These are phyloP conservation scores for Apotomis turbidana DNA, from an alignment of 2,888 invertebrate species.

Conservation along the genomic window DNA sequence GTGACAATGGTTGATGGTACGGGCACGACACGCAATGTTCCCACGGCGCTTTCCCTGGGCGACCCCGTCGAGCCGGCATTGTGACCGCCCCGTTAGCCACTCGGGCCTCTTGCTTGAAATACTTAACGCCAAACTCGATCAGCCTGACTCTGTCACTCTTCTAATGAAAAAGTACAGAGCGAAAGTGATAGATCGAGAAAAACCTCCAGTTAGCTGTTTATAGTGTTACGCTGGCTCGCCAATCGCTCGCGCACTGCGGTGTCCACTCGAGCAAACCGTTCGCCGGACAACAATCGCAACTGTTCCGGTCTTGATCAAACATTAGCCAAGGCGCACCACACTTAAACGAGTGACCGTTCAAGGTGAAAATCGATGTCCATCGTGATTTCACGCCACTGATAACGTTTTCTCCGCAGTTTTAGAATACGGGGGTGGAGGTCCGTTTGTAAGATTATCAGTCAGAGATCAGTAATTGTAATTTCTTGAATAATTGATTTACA, in stretches of 20 bases:
- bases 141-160: slow-evolving; percentile 4
- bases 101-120: slow-evolving; percentile 2
- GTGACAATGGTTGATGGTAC: slow-evolving; percentile 29
- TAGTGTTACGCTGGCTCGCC: background rate
- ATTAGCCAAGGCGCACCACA: slow-evolving; percentile 53
- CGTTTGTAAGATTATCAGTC: slow-evolving; percentile 12
- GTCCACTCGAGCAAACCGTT: slow-evolving; percentile 43
- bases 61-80: slow-evolving; percentile 43
- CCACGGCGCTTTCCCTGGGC: slow-evolving; percentile 56
- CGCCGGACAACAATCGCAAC: slow-evolving; percentile 51
- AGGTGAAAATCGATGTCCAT: slow-evolving; percentile 73
- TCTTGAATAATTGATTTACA: background rate
- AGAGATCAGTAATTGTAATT: background rate
- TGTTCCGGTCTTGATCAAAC: slow-evolving; percentile 64
- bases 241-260: slow-evolving; percentile 22
- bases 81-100: slow-evolving; percentile 43
- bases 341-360: slow-evolving; percentile 67
- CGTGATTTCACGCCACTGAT: slow-evolving; percentile 67
- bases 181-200: slow-evolving; percentile 11
- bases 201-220: background rate
- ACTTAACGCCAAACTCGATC: background rate
- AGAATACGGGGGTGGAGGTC: slow-evolving; percentile 28
- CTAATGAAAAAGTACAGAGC: background rate
- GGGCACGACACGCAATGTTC: slow-evolving; percentile 54
- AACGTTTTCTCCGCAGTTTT: slow-evolving; percentile 49